Evolutionary conservation across 2,797 vertebrate species (phyloP).

Genomic region (Kryptolebias ocellatus): DNA sequence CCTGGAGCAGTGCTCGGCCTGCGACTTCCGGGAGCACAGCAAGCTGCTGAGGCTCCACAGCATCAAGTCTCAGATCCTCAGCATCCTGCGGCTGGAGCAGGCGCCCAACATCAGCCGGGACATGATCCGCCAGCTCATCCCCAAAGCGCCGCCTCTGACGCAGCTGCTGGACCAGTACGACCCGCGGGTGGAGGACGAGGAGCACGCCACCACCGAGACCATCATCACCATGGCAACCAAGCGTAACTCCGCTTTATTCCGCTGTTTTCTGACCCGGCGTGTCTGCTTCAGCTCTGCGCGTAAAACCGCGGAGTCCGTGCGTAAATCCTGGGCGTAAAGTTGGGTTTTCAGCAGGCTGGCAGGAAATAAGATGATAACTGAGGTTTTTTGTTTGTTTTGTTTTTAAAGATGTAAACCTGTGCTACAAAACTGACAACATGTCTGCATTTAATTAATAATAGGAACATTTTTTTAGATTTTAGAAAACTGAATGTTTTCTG

Average conservation of each 20-base stretch:
- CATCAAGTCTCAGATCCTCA: constrained; percentile 98
- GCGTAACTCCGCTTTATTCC: constrained; percentile 84
- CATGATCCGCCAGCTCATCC: constrained; percentile 94
- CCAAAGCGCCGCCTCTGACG: constrained; percentile 94
- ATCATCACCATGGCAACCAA: constrained; percentile 97
- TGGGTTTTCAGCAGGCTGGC: neutral
- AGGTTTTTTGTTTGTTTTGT: too few relatives aligned
- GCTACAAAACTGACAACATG: too few relatives aligned
- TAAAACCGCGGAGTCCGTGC: constrained; percentile 26
- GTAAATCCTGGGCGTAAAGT: constrained; percentile 35
- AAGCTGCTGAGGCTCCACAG: constrained; percentile 94
- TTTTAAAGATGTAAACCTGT: too few relatives aligned
- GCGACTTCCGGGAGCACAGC: constrained; percentile 92
- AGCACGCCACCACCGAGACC: constrained; percentile 94
- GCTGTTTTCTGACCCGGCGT: constrained; percentile 69
- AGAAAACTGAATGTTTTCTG: too few relatives aligned
- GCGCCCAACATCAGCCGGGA: constrained; percentile 98
- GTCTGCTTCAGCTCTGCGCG: constrained; percentile 79
- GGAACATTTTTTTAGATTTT: too few relatives aligned
- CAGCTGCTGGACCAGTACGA: constrained; percentile 98
- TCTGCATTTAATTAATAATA: too few relatives aligned
- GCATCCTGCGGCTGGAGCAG: constrained; percentile 95
- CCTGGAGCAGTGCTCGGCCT: constrained; percentile 89
- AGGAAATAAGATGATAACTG: neutral
- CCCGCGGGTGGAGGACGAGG: constrained; percentile 94